Conservation (phyloP, 2,888 invertebrate species). For the Seladonia tumulorum region DNA sequence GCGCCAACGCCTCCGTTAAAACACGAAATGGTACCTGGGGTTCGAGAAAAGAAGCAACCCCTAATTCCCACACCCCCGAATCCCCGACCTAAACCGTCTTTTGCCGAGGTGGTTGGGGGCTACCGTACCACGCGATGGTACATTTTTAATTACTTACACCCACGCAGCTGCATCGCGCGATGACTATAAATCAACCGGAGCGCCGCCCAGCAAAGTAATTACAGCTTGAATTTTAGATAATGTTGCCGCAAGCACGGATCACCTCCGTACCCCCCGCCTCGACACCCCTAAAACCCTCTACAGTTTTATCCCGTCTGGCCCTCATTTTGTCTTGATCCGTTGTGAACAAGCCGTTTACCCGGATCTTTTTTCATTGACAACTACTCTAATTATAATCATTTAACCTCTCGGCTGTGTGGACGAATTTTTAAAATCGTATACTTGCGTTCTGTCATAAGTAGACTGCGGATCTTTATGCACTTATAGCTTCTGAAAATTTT, state of each 20-base stretch:
- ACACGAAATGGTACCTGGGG: constrained; percentile 78
- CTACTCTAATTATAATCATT: neutral
- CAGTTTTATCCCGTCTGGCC: constrained; percentile 51
- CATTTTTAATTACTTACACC: constrained; percentile 85
- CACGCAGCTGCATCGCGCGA: constrained; percentile 84
- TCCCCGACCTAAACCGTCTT: constrained; percentile 66
- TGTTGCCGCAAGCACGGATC: constrained; percentile 84
- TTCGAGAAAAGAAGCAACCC: constrained; percentile 73
- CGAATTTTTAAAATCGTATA: neutral
- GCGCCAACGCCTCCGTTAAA: constrained; percentile 75
- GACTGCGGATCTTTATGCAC: neutral
- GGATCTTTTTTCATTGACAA: constrained; percentile 45
- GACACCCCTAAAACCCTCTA: constrained; percentile 34
- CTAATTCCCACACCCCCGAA: constrained; percentile 67
- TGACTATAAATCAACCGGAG: constrained; percentile 84
- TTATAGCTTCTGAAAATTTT: too few relatives aligned
- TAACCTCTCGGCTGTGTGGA: neutral
- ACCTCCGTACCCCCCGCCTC: constrained; percentile 31
- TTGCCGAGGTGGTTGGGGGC: constrained; percentile 64
- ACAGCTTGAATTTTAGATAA: constrained; percentile 85
- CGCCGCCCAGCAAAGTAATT: constrained; percentile 84
- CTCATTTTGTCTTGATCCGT: constrained; percentile 48
- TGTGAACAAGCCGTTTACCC: constrained; percentile 63
- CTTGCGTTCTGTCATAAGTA: neutral
- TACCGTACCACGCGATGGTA: constrained; percentile 84